phyloP scores from a whole-genome alignment of 2,113 vertebrate genomes.

The Notothenia rossii region DNA sequence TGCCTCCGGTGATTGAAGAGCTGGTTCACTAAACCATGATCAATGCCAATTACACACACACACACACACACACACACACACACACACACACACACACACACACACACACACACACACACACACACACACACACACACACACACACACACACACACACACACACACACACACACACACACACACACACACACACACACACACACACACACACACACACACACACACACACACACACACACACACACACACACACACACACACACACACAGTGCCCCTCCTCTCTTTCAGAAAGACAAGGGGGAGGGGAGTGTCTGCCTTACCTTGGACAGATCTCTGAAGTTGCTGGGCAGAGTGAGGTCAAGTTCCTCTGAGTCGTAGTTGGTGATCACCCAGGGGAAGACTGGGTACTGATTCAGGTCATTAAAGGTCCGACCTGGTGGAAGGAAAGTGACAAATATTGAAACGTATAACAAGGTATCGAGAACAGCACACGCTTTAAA shows the following conservation, averaged over 20 bases:
- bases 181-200: too few relatives aligned
- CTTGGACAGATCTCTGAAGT: slow-evolving; percentile 99
- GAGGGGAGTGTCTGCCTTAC: slow-evolving; percentile 73
- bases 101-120: too few relatives aligned
- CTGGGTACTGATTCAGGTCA: slow-evolving; percentile 98
- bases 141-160: neutral
- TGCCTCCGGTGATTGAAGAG: slow-evolving; percentile 56
- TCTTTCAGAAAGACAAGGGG: neutral
- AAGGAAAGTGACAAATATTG: neutral
- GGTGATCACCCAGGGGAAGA: slow-evolving; percentile 99
- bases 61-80: too few relatives aligned
- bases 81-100: neutral
- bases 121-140: neutral
- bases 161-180: neutral
- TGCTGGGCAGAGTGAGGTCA: slow-evolving; percentile 97
- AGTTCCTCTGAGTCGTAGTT: slow-evolving; percentile 96
- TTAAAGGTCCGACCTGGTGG: slow-evolving; percentile 92
- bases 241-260: too few relatives aligned
- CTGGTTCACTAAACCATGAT: slow-evolving; percentile 69
- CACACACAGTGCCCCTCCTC: neutral
- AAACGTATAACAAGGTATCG: neutral
- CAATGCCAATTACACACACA: slow-evolving; percentile 66
- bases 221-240: neutral
- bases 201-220: too few relatives aligned
- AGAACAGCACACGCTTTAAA: neutral